Base-by-base conservation (phyloP, 2,888 invertebrate genomes). In the Spilosoma lubricipeda region DNA sequence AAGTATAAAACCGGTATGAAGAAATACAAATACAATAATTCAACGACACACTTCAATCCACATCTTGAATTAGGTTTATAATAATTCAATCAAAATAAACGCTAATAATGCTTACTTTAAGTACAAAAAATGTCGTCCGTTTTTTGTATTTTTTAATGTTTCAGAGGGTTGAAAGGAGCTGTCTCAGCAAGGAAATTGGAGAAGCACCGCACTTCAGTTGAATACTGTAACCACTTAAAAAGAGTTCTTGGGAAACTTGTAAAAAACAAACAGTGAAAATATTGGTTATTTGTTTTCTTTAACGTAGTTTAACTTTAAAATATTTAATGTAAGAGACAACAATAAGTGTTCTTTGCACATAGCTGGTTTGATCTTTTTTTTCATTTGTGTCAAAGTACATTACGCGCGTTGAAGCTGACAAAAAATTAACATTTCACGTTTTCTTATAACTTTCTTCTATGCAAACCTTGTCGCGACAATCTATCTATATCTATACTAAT, bases 101-200 rank as follows among this genome's bases (percentile, higher is more conserved):
- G 77, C 78, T 80, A 82, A 83, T 83, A 82, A 83, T 81, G 63
- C 76, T 80, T 77, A 66, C 59, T 70, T 69, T 74, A 42, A 39
- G 30, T 65, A 71, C 52, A 79, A 73, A 83, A 82, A 77, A 64
- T 66, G 13, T 69, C 77, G 76, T 82, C 80, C 82, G 78, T 83
- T 81, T 84, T 56, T 67, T 77, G 66, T 83, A 80, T 77, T 85
- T 90, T n/a, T 89, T 89, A 87, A 90, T 86, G 87, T 85, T 84
- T 81, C 80, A 76, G 81, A 77, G 80, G 67, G 80, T 83, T 82
- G 81, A 84, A 88, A 90, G 83, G 88, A 86, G 87, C 87, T 88
- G 87, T 85, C 87, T 83, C 80, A 77, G 75, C 81, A 79, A 89
- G 90, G 89, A 91, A 90, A 91, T 90, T 90, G 90, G 87, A 87